phyloP scores from a whole-genome alignment of 2,888 invertebrate species.

The Rhimphoctona megacephalus region DNA sequence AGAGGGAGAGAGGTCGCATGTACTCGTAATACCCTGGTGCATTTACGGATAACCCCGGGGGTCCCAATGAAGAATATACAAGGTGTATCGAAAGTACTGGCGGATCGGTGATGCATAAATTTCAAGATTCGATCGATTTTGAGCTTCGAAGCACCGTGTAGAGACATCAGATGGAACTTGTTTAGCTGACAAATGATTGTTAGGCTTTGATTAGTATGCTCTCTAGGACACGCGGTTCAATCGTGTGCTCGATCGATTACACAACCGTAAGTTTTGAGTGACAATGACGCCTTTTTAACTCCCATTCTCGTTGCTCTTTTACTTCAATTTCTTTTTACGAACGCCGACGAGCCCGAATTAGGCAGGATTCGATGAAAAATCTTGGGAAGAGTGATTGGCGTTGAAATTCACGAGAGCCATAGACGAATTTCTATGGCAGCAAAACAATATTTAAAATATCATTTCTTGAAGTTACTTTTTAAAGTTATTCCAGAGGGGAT shows the following conservation, averaged over 20 bases:
- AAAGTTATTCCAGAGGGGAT: background rate
- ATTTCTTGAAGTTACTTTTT: background rate
- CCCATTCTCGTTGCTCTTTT: background rate
- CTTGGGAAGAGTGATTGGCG: background rate
- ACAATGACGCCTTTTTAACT: slow-evolving; percentile 72
- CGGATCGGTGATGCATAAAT: background rate
- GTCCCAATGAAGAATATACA: background rate
- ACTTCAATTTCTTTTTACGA: background rate
- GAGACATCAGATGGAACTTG: background rate
- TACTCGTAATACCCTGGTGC: slow-evolving; percentile 7
- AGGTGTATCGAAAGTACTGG: background rate
- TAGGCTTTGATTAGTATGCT: slow-evolving; percentile 77
- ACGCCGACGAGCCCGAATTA: background rate
- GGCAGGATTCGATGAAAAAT: slow-evolving; percentile 13
- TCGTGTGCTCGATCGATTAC: slow-evolving; percentile 69
- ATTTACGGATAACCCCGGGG: slow-evolving; percentile 8
- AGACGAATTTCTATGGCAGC: background rate
- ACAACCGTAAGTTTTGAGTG: slow-evolving; percentile 69
- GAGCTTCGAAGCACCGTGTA: background rate
- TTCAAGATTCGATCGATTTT: background rate
- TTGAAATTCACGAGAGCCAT: background rate
- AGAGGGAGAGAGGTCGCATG: slow-evolving; percentile 16
- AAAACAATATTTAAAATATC: slow-evolving; percentile 3
- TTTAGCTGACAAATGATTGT: slow-evolving; percentile 77
- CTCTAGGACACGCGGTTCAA: slow-evolving; percentile 69